These are phyloP conservation scores for Drosophila macrothrix DNA, from an alignment of 2,888 invertebrate species.

Conservation along the genomic window DNA sequence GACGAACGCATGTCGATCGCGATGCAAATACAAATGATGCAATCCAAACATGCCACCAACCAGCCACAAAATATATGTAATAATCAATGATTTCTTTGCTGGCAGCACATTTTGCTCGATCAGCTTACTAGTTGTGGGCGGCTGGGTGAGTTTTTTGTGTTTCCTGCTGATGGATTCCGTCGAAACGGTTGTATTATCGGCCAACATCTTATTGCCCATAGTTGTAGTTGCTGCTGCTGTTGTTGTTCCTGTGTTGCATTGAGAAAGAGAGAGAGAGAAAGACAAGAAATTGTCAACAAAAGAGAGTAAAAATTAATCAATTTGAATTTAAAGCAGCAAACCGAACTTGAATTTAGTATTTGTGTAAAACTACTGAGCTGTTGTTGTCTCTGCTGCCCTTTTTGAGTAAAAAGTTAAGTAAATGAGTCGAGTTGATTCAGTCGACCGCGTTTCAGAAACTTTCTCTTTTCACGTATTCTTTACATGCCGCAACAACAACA, in stretches of 20 bases:
- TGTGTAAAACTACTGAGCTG: neutral
- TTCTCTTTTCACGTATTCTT: constrained; percentile 82
- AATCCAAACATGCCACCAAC: constrained; percentile 94
- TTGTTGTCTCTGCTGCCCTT: constrained; percentile 1
- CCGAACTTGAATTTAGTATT: neutral
- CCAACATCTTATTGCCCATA: constrained; percentile 8
- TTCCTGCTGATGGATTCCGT: neutral
- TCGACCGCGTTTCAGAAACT: constrained; percentile 52
- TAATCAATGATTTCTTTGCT: constrained; percentile 87
- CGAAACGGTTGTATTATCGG: neutral
- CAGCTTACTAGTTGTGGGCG: neutral
- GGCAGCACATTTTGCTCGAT: constrained; percentile 62
- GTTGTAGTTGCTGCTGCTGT: neutral
- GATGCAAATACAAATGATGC: constrained; percentile 95
- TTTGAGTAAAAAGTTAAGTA: neutral
- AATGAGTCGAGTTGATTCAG: constrained; percentile 2
- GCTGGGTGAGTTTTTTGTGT: constrained; percentile 22
- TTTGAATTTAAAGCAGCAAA: neutral
- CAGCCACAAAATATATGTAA: constrained; percentile 94
- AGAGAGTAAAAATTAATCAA: neutral
- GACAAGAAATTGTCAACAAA: neutral
- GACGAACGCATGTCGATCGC: constrained; percentile 95
- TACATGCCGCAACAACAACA: constrained; percentile 55
- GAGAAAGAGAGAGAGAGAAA: no score
- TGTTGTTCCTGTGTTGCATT: neutral